Evolutionary conservation across 2,797 vertebrate genomes (phyloP).

Genomic region (Pseudochromis fuscus): DNA sequence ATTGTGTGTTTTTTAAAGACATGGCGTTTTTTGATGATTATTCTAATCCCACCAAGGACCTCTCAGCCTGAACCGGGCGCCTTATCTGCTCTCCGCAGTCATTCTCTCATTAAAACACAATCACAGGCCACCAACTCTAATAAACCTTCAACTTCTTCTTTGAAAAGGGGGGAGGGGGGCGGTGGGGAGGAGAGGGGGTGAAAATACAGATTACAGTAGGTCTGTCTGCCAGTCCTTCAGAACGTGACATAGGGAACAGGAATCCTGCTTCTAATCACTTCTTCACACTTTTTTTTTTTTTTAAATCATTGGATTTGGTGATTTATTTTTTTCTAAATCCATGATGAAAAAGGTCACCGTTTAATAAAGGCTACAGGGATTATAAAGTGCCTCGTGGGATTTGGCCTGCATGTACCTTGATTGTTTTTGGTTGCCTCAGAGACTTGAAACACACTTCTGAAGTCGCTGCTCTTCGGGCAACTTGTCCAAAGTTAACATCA

Average conservation of each 20-base stretch:
- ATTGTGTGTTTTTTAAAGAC: constrained; percentile 86
- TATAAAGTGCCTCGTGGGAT: constrained; percentile 47
- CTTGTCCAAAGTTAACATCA: constrained; percentile 58
- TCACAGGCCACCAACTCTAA: constrained; percentile 91
- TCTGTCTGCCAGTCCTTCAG: constrained; percentile 70
- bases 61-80: constrained; percentile 78
- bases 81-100: constrained; percentile 90
- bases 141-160: constrained; percentile 89
- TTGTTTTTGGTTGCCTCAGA: constrained; percentile 60
- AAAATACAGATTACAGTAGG: constrained; percentile 86
- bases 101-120: constrained; percentile 94
- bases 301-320: constrained; percentile 56
- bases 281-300: too few relatives aligned
- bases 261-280: constrained; percentile 70
- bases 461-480: constrained; percentile 45
- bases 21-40: constrained; percentile 85
- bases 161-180: constrained; percentile 57
- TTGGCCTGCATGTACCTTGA: constrained; percentile 47
- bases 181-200: constrained; percentile 15
- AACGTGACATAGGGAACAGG: constrained; percentile 62
- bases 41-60: constrained; percentile 87
- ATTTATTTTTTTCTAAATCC: constrained; percentile 31
- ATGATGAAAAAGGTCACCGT: constrained; percentile 61
- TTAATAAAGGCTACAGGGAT: constrained; percentile 70
- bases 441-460: constrained; percentile 37